These are phyloP conservation scores for Pygmarrhopalites habei DNA, from an alignment of 1,140 invertebrate species.

Conservation along the genomic window DNA sequence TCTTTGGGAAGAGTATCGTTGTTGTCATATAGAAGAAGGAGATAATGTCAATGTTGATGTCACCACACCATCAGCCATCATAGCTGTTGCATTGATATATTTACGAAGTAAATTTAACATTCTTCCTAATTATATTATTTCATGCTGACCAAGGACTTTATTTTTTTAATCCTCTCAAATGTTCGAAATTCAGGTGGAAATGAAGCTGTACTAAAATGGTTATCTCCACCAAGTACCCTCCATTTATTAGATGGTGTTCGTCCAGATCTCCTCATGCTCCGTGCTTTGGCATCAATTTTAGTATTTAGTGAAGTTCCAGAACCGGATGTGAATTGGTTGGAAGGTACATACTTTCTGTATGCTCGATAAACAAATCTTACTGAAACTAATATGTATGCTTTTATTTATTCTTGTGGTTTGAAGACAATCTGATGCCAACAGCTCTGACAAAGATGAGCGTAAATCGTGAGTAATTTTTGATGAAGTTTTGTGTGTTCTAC, in stretches of 20 bases:
- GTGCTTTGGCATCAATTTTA: conserved; percentile 69
- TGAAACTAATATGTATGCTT: too few species aligned
- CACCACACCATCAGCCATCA: conserved; percentile 86
- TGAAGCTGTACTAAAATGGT: conserved; percentile 81
- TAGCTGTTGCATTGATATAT: conserved; percentile 89
- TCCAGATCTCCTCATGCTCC: conserved; percentile 82
- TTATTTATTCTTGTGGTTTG: too few species aligned
- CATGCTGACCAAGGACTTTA: too few species aligned
- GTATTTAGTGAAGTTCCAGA: conserved; percentile 81
- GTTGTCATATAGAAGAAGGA: conserved; percentile 82
- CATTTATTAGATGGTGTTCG: conserved; percentile 86
- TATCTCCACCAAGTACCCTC: conserved; percentile 79
- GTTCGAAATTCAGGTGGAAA: conserved; percentile 38
- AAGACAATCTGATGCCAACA: conserved; percentile 32
- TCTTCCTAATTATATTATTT: too few species aligned
- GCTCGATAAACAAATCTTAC: too few species aligned
- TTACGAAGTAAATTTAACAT: conserved; percentile 26
- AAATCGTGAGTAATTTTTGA: too few species aligned
- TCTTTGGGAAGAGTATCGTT: conserved; percentile 41
- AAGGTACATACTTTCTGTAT: too few species aligned
- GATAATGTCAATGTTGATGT: conserved; percentile 90
- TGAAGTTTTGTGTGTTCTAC: too few species aligned
- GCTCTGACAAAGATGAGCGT: conserved; percentile 43
- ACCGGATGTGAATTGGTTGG: conserved; percentile 76
- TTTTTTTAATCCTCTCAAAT: too few species aligned